Base-by-base conservation (phyloP, 2,888 invertebrate species). In the Habrosyne pyritoides region DNA sequence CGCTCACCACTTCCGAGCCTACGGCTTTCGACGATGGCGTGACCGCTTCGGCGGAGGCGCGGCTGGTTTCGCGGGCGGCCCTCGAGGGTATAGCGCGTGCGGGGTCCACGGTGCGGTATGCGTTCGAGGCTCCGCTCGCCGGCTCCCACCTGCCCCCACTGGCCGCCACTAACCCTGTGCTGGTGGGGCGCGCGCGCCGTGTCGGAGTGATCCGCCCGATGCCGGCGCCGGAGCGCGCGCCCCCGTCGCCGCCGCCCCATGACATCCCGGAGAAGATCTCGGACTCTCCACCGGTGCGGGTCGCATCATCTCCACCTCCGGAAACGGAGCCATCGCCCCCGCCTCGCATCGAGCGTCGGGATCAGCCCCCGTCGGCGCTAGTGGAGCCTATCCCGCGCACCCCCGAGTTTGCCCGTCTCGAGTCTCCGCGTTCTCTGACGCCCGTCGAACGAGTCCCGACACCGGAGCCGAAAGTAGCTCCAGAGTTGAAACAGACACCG, bases 51-150 rank as follows among this genome's bases (percentile, higher is more conserved):
- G 63, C 66, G 18, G 73, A 75, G 30, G 65, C 86, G 49, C 93
- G 91, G 63, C 81, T 75, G 47, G 93, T 94, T 71, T 93, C 95
- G 8, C 93, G 93, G 69, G 85, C 91, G n/a, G 94, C 95, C 10
- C 83, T 95, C 53, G 95, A 95, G 52, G 76, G 95, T 69, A 95
- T 96, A 72, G 93, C 95, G 30, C 94, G 94, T 80, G 95, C 95
- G 56, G 95, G 95, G n/a, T 93, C 93, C 55, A 94, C 94, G 18
- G 91, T 95, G 69, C 94, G 95, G 60, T 96, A 94, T 77, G 91
- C 93, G 56, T 95, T 95, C 75, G 86, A 85, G 54, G 87, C 89
- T 30, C 84, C 85, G 42, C 77, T 79, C 47, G 73, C 55, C 21
- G 84, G 79, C 12, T 79, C 85, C 6, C 91, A 86, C 72, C 75